Evolutionary conservation across 2,797 vertebrate species (phyloP).

Genomic region (Oryzias sinensis): DNA sequence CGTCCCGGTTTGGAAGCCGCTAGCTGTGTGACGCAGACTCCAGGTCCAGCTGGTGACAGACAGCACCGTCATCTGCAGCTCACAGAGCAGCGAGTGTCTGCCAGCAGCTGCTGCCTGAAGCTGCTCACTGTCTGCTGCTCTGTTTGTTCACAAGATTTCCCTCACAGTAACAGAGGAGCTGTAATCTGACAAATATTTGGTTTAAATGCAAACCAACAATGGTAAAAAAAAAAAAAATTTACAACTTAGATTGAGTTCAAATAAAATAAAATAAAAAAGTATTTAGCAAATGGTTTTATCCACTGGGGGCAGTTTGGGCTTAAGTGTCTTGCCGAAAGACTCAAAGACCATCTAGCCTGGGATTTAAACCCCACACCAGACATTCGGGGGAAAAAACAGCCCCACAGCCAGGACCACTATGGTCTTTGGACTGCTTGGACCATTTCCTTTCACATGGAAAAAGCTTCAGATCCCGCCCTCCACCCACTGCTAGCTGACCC

Average conservation of each 20-base stretch:
- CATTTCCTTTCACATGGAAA: not conserved
- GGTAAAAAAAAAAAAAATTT: too few relatives aligned
- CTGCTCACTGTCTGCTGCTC: constrained; percentile 5
- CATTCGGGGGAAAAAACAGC: too few relatives aligned
- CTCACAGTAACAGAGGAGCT: not conserved
- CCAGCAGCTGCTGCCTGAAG: constrained; percentile 16
- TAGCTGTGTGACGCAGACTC: not conserved
- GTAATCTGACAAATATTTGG: not conserved
- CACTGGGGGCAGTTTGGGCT: too few relatives aligned
- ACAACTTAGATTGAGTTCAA: not conserved
- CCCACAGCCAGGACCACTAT: too few relatives aligned
- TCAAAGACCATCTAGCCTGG: too few relatives aligned
- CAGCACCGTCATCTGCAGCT: constrained; percentile 1
- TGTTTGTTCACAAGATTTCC: not conserved
- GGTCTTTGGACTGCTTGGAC: not conserved
- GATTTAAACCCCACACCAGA: too few relatives aligned
- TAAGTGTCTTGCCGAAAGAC: too few relatives aligned
- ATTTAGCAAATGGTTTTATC: too few relatives aligned
- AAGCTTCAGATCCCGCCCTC: constrained; percentile 2
- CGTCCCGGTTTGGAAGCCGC: too few relatives aligned
- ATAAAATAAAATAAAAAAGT: too few relatives aligned
- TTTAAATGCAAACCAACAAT: not conserved
- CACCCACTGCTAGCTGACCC: not conserved
- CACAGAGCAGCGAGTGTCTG: constrained; percentile 10
- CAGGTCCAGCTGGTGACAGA: constrained; percentile 1